These are phyloP conservation scores for Odontomachus brunneus DNA, from an alignment of 1,140 invertebrate species.

Conservation along the genomic window DNA sequence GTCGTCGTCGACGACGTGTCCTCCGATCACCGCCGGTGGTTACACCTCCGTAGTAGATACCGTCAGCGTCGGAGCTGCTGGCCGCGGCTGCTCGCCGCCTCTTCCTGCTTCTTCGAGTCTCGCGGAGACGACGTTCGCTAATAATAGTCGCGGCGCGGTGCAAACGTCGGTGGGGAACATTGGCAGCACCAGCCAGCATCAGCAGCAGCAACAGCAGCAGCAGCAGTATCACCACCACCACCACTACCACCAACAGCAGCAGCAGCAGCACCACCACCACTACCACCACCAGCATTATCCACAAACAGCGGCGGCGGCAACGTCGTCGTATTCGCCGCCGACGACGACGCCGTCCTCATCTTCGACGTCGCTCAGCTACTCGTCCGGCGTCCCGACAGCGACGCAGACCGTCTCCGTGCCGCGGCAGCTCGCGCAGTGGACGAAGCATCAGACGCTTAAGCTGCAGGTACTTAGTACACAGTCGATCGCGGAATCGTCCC, in stretches of 20 bases:
- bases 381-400: conserved; percentile 78
- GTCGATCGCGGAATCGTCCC: background rate
- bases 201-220: conserved; percentile 45
- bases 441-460: conserved; percentile 82
- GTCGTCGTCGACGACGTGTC: conserved; percentile 50
- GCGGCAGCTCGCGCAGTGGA: conserved; percentile 83
- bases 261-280: conserved; percentile 58
- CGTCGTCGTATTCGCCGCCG: conserved; percentile 65
- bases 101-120: conserved; percentile 68
- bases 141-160: conserved; percentile 83
- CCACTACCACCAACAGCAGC: conserved; percentile 53
- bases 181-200: conserved; percentile 64
- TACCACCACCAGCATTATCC: conserved; percentile 67
- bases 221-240: conserved; percentile 62
- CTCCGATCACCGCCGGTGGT: conserved; percentile 44
- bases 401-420: conserved; percentile 78
- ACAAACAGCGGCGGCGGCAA: conserved; percentile 71
- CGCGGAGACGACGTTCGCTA: conserved; percentile 74
- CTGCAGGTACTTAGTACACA: conserved; percentile 77
- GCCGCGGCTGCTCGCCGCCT: conserved; percentile 57
- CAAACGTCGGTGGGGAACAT: conserved; percentile 76
- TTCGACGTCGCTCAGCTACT: conserved; percentile 73
- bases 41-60: background rate
- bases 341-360: conserved; percentile 74
- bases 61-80: conserved; percentile 38